A percentile compares a stretch with the other conserved stretches of the same genome.
Evolutionary conservation across 1,140 invertebrate species (phyloP).

Genomic region (Drosophila simulans): DNA sequence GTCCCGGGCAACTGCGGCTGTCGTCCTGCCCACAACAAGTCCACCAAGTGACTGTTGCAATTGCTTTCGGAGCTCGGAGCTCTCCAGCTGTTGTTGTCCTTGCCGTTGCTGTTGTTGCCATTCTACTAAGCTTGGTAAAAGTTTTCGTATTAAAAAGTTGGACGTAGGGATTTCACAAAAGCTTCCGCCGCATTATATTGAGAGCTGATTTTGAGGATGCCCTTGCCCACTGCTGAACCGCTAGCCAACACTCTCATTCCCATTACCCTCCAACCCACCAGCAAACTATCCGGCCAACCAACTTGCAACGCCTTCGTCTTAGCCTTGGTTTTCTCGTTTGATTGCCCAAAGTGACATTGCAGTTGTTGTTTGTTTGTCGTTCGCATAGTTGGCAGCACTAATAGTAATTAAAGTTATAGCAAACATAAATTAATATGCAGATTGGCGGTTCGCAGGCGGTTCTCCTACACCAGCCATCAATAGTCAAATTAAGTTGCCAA

Average conservation of each 20-base stretch:
- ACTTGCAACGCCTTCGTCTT: slow-evolving; percentile 32
- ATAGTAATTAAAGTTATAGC: slow-evolving; percentile 78
- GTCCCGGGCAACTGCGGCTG: slow-evolving; percentile 36
- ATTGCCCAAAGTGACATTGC: slow-evolving; percentile 75
- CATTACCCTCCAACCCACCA: background rate
- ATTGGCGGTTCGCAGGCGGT: slow-evolving; percentile 28
- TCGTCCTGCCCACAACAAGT: slow-evolving; percentile 72
- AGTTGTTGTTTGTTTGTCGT: slow-evolving; percentile 33
- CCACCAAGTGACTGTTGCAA: slow-evolving; percentile 81
- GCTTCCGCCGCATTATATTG: slow-evolving; percentile 80
- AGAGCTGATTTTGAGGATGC: slow-evolving; percentile 77
- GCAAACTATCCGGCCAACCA: background rate
- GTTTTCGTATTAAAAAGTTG: slow-evolving; percentile 83
- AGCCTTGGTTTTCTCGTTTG: slow-evolving; percentile 59
- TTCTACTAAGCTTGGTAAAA: slow-evolving; percentile 73
- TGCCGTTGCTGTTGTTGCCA: slow-evolving; percentile 54
- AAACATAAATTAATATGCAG: slow-evolving; percentile 66
- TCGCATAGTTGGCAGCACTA: slow-evolving; percentile 48
- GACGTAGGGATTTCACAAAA: slow-evolving; percentile 82
- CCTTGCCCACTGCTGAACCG: slow-evolving; percentile 19
- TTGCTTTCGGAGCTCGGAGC: slow-evolving; percentile 63
- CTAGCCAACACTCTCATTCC: slow-evolving; percentile 3
- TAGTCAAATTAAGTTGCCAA: slow-evolving; percentile 37
- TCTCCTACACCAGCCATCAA: slow-evolving; percentile 28
- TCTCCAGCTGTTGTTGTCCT: slow-evolving; percentile 36